Base-by-base conservation (phyloP, 2,888 invertebrate species). In the Pyrgus malvae region DNA sequence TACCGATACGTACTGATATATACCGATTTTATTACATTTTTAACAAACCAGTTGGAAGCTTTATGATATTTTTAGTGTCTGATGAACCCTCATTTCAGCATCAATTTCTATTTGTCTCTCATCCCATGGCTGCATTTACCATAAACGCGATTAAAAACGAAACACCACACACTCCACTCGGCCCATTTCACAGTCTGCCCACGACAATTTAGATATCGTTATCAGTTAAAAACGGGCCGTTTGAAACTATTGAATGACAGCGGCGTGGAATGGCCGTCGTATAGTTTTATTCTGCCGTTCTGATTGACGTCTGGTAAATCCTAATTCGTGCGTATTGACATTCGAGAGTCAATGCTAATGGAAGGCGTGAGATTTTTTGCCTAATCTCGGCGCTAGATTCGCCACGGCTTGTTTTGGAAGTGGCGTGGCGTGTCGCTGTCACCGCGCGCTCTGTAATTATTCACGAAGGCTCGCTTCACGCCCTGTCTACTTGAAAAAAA, bases 311-410 rank as follows among this genome's bases (percentile, higher is more conserved):
- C 74, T 69, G 76, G 76, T 72, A 78, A 80, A 79, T 78, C 74
- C 78, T 82, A 83, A 85, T 82, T 79, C 85, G 84, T 86, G 87
- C 84, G 85, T 85, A 85, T 83, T 83, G 86, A 83, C 86, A 80
- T 83, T 82, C 72, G 80, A 82, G 83, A 85, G 83, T 79, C 80
- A 76, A 74, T 68, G 76, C 71, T 86, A 87, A 87, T 89, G 86
- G 86, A 80, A 72, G 80, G 74, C 81, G 78, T 76, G 78, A 76
- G 70, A 71, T 85, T 86, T 85, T 88, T 89, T 87, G 74, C 80
- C 87, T 85, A 85, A 86, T 86, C 84, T 81, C 77, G 74, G 72
- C 64, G 74, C 63, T 79, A 83, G 81, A 83, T 83, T 86, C 74
- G 83, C 73, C 66, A 81, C 77, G 84, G 83, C 70, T 78, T 82